phyloP scores from a whole-genome alignment of 2,113 vertebrate species.

The Willisornis vidua region DNA sequence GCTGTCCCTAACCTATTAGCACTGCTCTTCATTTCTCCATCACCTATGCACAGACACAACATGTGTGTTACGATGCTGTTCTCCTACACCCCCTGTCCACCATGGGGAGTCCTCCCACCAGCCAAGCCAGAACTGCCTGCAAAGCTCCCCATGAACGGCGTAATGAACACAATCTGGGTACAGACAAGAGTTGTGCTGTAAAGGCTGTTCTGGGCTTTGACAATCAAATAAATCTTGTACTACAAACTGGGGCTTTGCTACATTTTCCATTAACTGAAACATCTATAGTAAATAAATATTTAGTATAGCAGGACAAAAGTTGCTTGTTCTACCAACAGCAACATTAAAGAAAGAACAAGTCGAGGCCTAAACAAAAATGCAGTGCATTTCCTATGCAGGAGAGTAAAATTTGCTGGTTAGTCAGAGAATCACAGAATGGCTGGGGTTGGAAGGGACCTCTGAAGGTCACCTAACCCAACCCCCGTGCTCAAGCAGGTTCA shows the following conservation, averaged over 20 bases:
- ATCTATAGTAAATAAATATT: neutral
- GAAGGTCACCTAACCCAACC: neutral
- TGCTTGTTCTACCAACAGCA: neutral
- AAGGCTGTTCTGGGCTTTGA: neutral
- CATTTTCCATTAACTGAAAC: neutral
- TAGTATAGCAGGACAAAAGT: neutral
- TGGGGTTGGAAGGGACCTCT: neutral
- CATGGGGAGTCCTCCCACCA: fast-evolving
- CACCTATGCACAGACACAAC: neutral
- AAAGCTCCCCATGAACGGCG: neutral
- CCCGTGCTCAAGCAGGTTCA: neutral
- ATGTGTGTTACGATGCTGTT: fast-evolving
- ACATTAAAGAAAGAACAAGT: neutral
- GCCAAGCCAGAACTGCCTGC: fast-evolving
- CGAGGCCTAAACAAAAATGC: neutral
- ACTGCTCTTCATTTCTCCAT: neutral
- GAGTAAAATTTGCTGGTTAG: neutral
- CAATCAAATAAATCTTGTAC: neutral
- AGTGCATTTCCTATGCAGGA: neutral
- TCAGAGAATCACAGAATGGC: neutral
- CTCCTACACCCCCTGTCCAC: neutral
- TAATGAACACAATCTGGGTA: neutral
- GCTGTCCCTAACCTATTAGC: neutral
- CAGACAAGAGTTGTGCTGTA: neutral
- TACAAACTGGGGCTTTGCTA: neutral